Percentiles rank a stretch among this genome's conserved stretches.
These are phyloP conservation scores for Tiphia femorata DNA, from an alignment of 2,888 invertebrate species.

Conservation along the genomic window DNA sequence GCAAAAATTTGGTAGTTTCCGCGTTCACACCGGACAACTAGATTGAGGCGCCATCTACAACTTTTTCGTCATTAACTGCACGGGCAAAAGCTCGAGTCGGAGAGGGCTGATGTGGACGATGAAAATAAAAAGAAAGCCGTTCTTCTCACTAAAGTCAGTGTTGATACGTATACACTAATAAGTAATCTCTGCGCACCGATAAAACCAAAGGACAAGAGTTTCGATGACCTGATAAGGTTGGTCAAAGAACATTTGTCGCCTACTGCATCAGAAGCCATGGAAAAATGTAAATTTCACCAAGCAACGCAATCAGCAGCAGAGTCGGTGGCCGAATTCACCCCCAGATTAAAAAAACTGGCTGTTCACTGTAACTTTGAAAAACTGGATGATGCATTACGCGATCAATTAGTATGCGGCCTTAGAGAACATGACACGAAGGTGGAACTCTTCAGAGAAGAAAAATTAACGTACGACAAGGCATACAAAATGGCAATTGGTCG, in stretches of 20 bases:
- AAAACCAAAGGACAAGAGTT: not conserved
- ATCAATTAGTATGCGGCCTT: conserved; percentile 14
- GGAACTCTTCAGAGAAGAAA: not conserved
- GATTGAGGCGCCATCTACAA: too few species aligned
- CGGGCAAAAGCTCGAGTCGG: too few species aligned
- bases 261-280: conserved; percentile 15
- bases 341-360: conserved; percentile 68
- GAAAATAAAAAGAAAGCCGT: not conserved
- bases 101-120: too few species aligned
- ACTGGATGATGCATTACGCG: conserved; percentile 6
- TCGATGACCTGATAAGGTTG: not conserved
- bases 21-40: too few species aligned
- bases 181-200: conserved; percentile 6
- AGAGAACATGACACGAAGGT: conserved; percentile 8
- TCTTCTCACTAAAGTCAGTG: conserved; percentile 4
- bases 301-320: conserved; percentile 42
- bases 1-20: too few species aligned
- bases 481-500: conserved; percentile 1
- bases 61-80: too few species aligned
- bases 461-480: not conserved
- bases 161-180: conserved; percentile 1
- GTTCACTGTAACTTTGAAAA: conserved; percentile 53
- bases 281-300: conserved; percentile 7
- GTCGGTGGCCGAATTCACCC: conserved; percentile 45
- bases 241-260: conserved; percentile 8